Percentiles rank a stretch among this genome's conserved stretches.
Conservation (phyloP, 2,797 vertebrate species). For the Tapirus indicus region DNA sequence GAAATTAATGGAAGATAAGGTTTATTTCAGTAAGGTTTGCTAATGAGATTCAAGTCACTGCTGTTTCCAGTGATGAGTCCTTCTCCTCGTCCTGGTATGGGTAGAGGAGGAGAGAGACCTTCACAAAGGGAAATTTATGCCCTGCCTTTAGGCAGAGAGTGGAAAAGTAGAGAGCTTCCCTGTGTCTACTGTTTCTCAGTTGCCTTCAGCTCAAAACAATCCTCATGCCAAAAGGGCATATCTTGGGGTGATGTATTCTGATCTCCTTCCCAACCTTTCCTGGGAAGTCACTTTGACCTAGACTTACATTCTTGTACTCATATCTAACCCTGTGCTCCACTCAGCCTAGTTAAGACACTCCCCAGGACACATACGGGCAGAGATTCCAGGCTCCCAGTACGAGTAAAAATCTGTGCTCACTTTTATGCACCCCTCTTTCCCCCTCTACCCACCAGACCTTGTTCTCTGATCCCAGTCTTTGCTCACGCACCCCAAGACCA, state of each 20-base stretch:
- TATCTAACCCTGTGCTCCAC: background rate
- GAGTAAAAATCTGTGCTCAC: background rate
- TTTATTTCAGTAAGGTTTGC: background rate
- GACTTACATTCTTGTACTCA: background rate
- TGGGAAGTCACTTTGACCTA: background rate
- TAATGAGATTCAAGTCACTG: background rate
- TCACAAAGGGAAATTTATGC: background rate
- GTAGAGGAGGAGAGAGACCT: background rate
- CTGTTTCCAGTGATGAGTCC: background rate
- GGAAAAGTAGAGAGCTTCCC: background rate
- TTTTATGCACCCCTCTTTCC: background rate
- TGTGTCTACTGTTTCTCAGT: background rate
- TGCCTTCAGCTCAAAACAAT: background rate
- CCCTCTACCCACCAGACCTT: background rate
- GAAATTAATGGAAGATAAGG: background rate
- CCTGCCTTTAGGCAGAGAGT: background rate
- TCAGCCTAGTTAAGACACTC: background rate
- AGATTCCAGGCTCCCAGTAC: background rate
- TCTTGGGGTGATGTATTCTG: background rate
- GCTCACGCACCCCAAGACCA: background rate
- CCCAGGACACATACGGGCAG: background rate
- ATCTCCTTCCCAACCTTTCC: background rate
- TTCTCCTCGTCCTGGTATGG: background rate
- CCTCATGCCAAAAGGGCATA: background rate
- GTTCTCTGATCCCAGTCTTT: background rate